A percentile compares a stretch with the other conserved stretches of the same genome.
These are phyloP conservation scores for Darevskia mixta DNA, from an alignment of 2,797 vertebrate genomes.

Conservation along the genomic window DNA sequence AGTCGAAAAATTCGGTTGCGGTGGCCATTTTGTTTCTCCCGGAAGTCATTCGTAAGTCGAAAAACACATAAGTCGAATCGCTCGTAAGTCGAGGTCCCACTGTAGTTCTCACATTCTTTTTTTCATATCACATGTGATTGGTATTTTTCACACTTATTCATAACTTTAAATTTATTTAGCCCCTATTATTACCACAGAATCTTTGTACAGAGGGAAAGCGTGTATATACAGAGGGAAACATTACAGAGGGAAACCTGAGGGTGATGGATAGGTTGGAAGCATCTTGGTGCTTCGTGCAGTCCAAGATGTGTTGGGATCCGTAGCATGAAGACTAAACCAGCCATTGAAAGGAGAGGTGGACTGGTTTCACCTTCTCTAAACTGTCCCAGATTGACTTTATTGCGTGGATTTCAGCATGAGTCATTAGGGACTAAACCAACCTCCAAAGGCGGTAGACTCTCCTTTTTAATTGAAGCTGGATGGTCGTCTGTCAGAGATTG, in stretches of 20 bases:
- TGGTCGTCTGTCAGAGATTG: too few species aligned
- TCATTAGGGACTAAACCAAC: background rate
- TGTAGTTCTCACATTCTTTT: background rate
- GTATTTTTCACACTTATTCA: background rate
- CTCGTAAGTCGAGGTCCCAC: too few species aligned
- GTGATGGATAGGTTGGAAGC: background rate
- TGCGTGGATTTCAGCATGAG: background rate
- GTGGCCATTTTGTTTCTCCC: too few species aligned
- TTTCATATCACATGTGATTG: background rate
- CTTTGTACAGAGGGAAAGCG: background rate
- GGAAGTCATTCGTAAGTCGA: too few species aligned
- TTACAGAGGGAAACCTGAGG: background rate
- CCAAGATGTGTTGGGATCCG: background rate
- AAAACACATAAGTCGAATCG: too few species aligned
- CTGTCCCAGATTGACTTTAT: background rate
- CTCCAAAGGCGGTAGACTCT: too few species aligned
- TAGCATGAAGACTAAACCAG: background rate
- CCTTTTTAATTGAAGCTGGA: too few species aligned
- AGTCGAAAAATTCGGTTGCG: too few species aligned
- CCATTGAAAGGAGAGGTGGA: background rate
- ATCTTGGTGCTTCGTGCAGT: background rate
- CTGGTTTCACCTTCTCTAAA: background rate
- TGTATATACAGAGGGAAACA: background rate
- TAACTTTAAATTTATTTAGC: background rate
- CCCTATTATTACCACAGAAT: background rate